Evolutionary conservation across 1,140 invertebrate genomes (phyloP), one percentile per base, ranked within the genome.

Genomic region (Dufourea novaeangliae): DNA sequence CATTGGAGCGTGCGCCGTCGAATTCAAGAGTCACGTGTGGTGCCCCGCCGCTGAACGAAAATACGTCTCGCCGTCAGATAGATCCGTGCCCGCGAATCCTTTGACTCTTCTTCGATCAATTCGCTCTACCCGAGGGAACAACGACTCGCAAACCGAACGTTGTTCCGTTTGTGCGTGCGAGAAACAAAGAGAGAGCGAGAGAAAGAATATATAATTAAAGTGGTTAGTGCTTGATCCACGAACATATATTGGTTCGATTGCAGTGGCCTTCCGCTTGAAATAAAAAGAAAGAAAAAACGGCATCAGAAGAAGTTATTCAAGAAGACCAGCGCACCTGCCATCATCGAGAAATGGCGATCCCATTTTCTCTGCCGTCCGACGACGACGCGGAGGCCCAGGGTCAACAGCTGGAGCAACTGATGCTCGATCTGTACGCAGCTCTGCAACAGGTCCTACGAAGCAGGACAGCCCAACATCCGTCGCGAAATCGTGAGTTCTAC

Each of bases 401-500:
- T n/a, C 89, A 91, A 63, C 90, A 91, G 71, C 86, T 91, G 62
- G 90, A 91, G 68, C 90, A 91, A 62, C 86, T 92, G 41, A 91
- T 92, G 90, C 87, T 91, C 41, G 90, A 91, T 44, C 82, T 92
- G 50, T 92, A 92, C 78, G 82, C 88, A 4, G 86, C 85, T 0
- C 86, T 92, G 87, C 91, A 92, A 88, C 90, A 92, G 86, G 88
- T 91, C 69, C 88, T 92, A 25, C 85, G 91, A 14, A 90, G 84
- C 81, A 86, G 91, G 66, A 90, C 80, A 50, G 81, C 81, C 11
- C 91, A 92, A 37, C 90, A 92, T 80, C 88, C 90, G 46, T 90
- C 90, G 57, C 88, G 91, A 82, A 93, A 93, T 81, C 92, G 92
- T 92, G 85, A 93, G 92, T 92, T 84, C 50, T 44, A 66, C 54